Evolutionary conservation across 2,888 invertebrate species (phyloP), one percentile per base, ranked within the genome.

Genomic region (Loripinus fragilis): DNA sequence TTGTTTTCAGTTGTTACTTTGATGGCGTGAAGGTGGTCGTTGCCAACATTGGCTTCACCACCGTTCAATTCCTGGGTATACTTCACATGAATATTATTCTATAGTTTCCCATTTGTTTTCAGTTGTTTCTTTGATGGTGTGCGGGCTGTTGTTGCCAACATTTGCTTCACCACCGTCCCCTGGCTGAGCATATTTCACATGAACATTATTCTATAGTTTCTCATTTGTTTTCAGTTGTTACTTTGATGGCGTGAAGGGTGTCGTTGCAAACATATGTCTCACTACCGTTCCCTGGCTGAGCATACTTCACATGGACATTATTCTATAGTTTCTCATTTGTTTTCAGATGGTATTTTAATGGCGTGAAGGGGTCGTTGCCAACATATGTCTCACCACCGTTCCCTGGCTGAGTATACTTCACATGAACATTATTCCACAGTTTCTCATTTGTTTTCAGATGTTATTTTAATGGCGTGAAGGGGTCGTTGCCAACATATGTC

Each of bases 1-100:
- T 41, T 55, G 28, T 30, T 82, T 84, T 42, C 81, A 86, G 86
- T 60, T 86, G 86, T 52, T 81, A 80, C 52, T 84, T 83, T 68
- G 86, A 86, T 67, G 83, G 79, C 15, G 77, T 86, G 0, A 84
- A 84, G 45, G 86, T 82, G 10, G 60, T 35, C 15, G 42, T 81
- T 0, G 65, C 83, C 23, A 83, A 83, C 72, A 80, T 85, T n/a
- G 78, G 52, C 45, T 86, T 81, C 76, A 81, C 81, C 2, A 85
- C 83, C 0, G 78, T 86, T 5, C 81, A 81, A 5, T 67, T 85
- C 2, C 60, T 81, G 1, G n/a, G 83, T 2, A 72, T 86, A 2
- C 52, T 85, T 7, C 28, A 74, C 33, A 73, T 76, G 33, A 86
- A 86, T 74, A 74, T 66, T 20, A 55, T 83, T 12, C 69, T 86